Evolutionary conservation across 2,113 vertebrate species (phyloP), one percentile per base, ranked within the genome.

Genomic region (Spermophilus dauricus): DNA sequence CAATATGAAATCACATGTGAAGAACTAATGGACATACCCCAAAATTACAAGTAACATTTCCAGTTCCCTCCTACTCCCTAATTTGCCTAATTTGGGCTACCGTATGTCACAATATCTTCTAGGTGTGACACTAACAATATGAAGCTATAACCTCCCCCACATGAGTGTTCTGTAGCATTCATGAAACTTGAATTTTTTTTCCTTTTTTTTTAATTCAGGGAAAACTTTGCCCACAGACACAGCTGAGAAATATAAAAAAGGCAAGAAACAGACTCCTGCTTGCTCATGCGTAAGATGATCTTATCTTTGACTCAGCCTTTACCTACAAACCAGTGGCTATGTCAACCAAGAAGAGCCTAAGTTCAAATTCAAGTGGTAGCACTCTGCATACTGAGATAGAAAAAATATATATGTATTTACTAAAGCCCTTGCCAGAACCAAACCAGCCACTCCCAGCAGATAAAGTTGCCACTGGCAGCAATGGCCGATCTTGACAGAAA

Each of bases 221-320:
- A 72, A 42, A 4, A 39, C 37, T 81, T 82, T 92, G 84, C 39
- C 84, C 61, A 17, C 22, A 82, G 67, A 67, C 86, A 95, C 17
- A 69, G 22, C 42, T 77, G 61, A 93, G 90, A 93, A 91, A 91
- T 5, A 86, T 65, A 89, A 63, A 32, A 88, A 82, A 96, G 24
- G 24, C 89, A 77, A 58, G 51, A 91, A 42, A 91, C 72, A 90
- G 20, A 58, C 24, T n/a, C 82, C 72, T 67, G 77, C 53, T 17
- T 63, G 11, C 20, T 92, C 39, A 37, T 45, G 37, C 73, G 73
- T 87, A 24, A 61, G 87, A 80, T 75, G 56, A 81, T n/a, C 24
- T 89, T 13, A 67, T 91, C 22, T n/a, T 28, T 69, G 92, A 39
- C 73, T 92, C 45, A 48, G 45, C 4, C 18, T 89, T 63, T 48